Percentiles rank a stretch among this genome's conserved stretches.
phyloP scores from a whole-genome alignment of 2,113 vertebrate genomes.

The Microtus montanus region DNA sequence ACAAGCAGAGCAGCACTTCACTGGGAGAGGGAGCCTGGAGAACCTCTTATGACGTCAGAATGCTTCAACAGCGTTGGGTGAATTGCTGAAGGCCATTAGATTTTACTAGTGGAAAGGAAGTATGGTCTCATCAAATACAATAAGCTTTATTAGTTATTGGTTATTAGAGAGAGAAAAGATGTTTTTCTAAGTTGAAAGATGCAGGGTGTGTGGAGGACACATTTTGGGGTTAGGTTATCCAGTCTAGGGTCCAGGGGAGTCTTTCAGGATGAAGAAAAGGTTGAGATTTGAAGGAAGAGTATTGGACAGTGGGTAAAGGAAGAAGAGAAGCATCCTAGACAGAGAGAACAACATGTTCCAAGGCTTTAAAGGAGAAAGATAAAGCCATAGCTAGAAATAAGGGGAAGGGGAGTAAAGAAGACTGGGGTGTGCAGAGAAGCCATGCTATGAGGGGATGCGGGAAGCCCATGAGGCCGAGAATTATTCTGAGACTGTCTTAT shows the following conservation, averaged over 20 bases:
- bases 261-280: not conserved
- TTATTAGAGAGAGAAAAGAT: not conserved
- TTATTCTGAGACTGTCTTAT: not conserved
- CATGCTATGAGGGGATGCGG: not conserved
- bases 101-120: not conserved
- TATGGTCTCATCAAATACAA: not conserved
- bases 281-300: not conserved
- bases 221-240: not conserved
- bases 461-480: not conserved
- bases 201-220: not conserved
- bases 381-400: not conserved
- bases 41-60: not conserved
- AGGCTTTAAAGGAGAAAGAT: not conserved
- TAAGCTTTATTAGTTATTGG: not conserved
- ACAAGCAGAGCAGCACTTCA: not conserved
- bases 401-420: not conserved
- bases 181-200: not conserved
- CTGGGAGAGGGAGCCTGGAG: not conserved
- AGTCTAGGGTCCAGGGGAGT: not conserved
- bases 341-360: not conserved
- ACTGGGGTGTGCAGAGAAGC: not conserved
- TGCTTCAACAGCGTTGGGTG: accelerated
- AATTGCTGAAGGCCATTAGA: not conserved
- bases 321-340: not conserved
- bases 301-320: not conserved